phyloP scores from a whole-genome alignment of 2,113 vertebrate species.

The Abramis brama region DNA sequence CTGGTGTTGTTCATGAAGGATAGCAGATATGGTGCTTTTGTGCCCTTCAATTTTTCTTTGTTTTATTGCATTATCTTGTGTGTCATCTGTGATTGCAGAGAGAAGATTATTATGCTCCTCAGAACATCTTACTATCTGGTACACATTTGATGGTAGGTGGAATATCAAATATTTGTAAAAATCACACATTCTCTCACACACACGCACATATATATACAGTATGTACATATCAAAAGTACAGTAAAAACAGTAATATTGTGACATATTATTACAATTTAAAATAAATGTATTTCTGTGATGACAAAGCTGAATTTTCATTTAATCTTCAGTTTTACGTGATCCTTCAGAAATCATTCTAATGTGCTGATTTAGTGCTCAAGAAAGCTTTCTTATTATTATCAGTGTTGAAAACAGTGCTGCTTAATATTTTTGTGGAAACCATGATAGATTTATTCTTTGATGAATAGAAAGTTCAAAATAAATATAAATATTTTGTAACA shows the following conservation, averaged over 20 bases:
- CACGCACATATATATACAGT: too few species aligned
- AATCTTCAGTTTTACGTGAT: not conserved
- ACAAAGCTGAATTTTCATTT: too few species aligned
- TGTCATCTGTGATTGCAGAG: slow-evolving; percentile 7
- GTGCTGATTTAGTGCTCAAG: not conserved
- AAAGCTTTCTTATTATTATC: too few species aligned
- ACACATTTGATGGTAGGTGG: slow-evolving; percentile 42
- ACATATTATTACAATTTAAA: too few species aligned
- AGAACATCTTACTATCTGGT: slow-evolving; percentile 13
- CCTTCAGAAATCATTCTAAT: not conserved
- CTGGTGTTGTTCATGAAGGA: not conserved
- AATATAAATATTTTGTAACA: not conserved
- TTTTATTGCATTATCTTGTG: not conserved
- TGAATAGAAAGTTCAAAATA: not conserved
- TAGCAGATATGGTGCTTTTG: not conserved
- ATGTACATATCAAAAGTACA: too few species aligned
- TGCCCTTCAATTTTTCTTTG: not conserved
- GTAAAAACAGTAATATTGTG: too few species aligned
- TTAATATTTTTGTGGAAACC: not conserved
- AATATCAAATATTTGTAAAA: not conserved
- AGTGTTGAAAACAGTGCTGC: too few species aligned
- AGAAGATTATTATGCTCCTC: slow-evolving; percentile 32
- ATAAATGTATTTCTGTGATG: too few species aligned
- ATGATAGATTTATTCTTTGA: not conserved
- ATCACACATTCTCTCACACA: too few species aligned